Evolutionary conservation across 2,888 invertebrate species (phyloP), one percentile per base, ranked within the genome.

Genomic region (Nudaria mundana): DNA sequence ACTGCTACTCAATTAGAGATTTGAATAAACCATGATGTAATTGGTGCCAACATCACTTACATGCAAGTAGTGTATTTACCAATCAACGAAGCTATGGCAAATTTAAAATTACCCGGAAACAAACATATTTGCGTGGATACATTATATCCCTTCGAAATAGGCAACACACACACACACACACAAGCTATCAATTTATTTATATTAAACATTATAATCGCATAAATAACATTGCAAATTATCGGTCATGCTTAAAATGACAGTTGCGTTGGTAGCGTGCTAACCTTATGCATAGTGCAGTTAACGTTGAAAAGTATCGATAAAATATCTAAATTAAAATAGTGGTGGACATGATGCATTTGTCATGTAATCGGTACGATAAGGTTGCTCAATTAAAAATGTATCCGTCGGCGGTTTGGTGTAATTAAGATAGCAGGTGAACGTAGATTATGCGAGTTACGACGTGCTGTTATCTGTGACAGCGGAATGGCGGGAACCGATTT

Each of bases 351-450:
- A 49, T 52, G 56, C 67, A 71, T 73, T 72, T 72, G 70, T 75
- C 76, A 67, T 61, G 62, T 70, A 63, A 64, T 69, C 59, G 58
- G 45, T 32, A 33, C 54, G 70, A 67, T 73, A 74, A 67, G 52
- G 56, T 48, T 43, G 55, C 60, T 73, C 71, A 75, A 78, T 79
- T 76, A 78, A 77, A 76, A 72, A 73, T 71, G 50, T 76, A 72
- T 75, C 66, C 59, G 63, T 57, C 64, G 62, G 54, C 56, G 61
- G 62, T 60, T 57, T 45, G 53, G 50, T 35, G 68, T 70, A 78
- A 78, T 80, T 79, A 78, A 78, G 79, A 77, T 77, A 79, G 63
- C 71, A 58, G 56, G 56, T 64, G 58, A 56, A 66, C 70, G 71
- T 71, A 69, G 69, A 72, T 76, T 76, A 71, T 61, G 48, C 48